A percentile compares a stretch with the other conserved stretches of the same genome.
Conservation (phyloP, 2,113 vertebrate species). For the rat (Rattus norvegicus) region GRCr8 NC_086035.1:5732001-5732500, state of each 20-base stretch:
- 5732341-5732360: not conserved
- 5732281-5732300: not conserved
- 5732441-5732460: not conserved
- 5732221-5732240: not conserved
- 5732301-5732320: not conserved
- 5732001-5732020: not conserved
- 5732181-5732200: not conserved
- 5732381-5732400: not conserved
- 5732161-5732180: conserved; percentile 31
- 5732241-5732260: conserved; percentile 32
- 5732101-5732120: not conserved
- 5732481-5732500: not conserved
- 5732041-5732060: conserved; percentile 29
- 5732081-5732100: not conserved
- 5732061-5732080: not conserved
- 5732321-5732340: conserved; percentile 1
- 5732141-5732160: not conserved
- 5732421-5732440: not conserved
- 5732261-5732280: conserved; percentile 38
- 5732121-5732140: not conserved
- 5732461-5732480: not conserved
- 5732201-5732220: not conserved
- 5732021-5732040: not conserved
- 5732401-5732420: not conserved
- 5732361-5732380: not conserved